These are phyloP conservation scores for Sarcophaga bullata DNA, from an alignment of 1,140 invertebrate genomes.

Conservation along the genomic window DNA sequence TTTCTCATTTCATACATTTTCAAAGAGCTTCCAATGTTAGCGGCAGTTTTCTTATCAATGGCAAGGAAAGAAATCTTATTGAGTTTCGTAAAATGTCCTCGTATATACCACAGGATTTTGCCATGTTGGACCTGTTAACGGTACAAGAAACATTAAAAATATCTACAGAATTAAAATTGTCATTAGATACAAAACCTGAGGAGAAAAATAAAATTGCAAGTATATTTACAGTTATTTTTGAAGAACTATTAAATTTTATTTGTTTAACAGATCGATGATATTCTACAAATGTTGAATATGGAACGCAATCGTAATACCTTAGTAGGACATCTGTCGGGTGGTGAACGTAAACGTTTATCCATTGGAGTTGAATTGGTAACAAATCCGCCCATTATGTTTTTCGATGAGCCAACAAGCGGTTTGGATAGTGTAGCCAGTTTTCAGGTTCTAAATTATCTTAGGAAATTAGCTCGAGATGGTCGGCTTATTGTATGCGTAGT, in stretches of 20 bases:
- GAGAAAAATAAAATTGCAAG: slow-evolving; percentile 56
- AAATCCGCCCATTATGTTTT: slow-evolving; percentile 78
- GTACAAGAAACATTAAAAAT: slow-evolving; percentile 73
- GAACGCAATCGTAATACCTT: slow-evolving; percentile 73
- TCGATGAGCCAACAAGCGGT: slow-evolving; percentile 81
- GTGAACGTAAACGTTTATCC: slow-evolving; percentile 85
- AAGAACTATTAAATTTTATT: not conserved
- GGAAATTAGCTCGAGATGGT: slow-evolving; percentile 76
- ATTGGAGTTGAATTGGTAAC: slow-evolving; percentile 86
- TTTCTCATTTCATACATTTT: not conserved
- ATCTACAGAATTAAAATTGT: slow-evolving; percentile 72
- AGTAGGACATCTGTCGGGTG: slow-evolving; percentile 78
- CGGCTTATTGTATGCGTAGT: slow-evolving; percentile 86
- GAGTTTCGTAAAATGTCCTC: slow-evolving; percentile 73
- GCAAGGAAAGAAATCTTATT: slow-evolving; percentile 75
- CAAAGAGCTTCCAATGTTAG: slow-evolving; percentile 65
- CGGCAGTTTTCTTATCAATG: slow-evolving; percentile 79
- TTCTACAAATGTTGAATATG: slow-evolving; percentile 71
- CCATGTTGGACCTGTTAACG: slow-evolving; percentile 72
- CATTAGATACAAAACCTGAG: slow-evolving; percentile 43
- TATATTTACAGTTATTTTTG: not conserved
- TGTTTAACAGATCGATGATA: slow-evolving; percentile 68
- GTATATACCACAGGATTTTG: slow-evolving; percentile 78
- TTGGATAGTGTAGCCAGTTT: slow-evolving; percentile 79
- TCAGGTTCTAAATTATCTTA: slow-evolving; percentile 76